Conservation (phyloP, 2,888 invertebrate genomes). For the Chrysolina oricalcia region DNA sequence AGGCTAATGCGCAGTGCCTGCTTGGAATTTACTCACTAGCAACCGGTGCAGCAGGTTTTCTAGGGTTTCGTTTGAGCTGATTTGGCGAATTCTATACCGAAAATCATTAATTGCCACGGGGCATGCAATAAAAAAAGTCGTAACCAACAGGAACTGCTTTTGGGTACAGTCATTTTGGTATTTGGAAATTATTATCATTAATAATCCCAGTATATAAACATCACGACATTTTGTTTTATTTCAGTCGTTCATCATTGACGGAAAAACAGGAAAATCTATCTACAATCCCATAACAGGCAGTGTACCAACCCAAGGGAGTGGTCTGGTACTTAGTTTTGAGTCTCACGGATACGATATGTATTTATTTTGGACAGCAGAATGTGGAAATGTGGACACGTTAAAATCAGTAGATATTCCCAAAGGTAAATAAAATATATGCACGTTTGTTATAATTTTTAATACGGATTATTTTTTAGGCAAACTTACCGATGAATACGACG, state of each 20-base stretch:
- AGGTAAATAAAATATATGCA: conserved; percentile 42
- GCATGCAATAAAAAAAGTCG: too few species aligned
- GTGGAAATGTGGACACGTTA: conserved; percentile 67
- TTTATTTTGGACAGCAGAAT: conserved; percentile 85
- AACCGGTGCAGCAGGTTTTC: too few species aligned
- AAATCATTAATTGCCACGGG: too few species aligned
- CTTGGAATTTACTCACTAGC: too few species aligned
- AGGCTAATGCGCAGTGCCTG: too few species aligned
- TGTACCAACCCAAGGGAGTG: conserved; percentile 77
- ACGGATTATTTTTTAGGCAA: conserved; percentile 28
- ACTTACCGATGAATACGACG: conserved; percentile 50
- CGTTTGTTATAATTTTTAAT: not conserved
- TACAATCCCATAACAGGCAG: conserved; percentile 77
- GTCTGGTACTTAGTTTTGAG: conserved; percentile 75
- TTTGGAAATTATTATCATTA: too few species aligned
- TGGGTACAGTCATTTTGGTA: too few species aligned
- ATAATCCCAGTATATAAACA: too few species aligned
- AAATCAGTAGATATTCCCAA: conserved; percentile 46
- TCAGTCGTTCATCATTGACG: conserved; percentile 76
- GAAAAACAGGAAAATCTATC: conserved; percentile 76
- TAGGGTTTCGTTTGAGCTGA: too few species aligned
- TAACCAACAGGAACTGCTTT: not conserved
- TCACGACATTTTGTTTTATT: conserved; percentile 35
- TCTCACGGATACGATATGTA: conserved; percentile 84
- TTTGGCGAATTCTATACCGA: too few species aligned